phyloP scores from a whole-genome alignment of 2,113 vertebrate species.

The Serilophus lunatus region DNA sequence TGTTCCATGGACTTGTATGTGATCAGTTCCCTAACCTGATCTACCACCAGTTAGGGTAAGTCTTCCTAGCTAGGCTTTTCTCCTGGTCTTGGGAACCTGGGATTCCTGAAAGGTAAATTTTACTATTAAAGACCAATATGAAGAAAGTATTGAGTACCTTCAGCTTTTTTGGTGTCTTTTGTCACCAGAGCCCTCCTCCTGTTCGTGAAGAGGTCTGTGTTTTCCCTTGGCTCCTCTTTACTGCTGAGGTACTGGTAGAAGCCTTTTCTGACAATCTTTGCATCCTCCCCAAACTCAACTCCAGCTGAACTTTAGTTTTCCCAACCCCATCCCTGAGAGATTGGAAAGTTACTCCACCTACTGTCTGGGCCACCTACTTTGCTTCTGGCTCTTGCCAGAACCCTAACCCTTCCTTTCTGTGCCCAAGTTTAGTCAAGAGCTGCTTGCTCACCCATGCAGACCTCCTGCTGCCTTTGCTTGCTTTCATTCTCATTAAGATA shows the following conservation, averaged over 20 bases:
- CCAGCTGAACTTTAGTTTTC: not conserved
- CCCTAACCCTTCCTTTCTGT: not conserved
- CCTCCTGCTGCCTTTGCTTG: not conserved
- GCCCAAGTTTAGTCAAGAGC: not conserved
- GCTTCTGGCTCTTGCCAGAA: not conserved
- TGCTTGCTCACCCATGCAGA: not conserved
- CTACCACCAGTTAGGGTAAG: not conserved
- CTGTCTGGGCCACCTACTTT: not conserved
- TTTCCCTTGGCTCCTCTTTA: not conserved
- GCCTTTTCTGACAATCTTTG: not conserved
- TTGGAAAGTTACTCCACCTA: not conserved
- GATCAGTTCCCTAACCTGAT: not conserved
- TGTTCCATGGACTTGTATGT: accelerated
- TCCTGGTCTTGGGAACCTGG: not conserved
- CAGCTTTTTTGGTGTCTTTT: not conserved
- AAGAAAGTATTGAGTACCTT: not conserved
- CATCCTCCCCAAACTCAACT: not conserved
- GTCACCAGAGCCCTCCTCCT: not conserved
- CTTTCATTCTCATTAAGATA: not conserved
- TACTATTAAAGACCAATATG: not conserved
- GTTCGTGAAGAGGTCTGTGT: not conserved
- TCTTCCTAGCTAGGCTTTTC: not conserved
- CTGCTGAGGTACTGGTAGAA: not conserved
- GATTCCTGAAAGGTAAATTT: not conserved
- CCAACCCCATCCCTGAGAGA: not conserved